phyloP scores from a whole-genome alignment of 1,140 invertebrate genomes.

The Leptonema lineaticorne region DNA sequence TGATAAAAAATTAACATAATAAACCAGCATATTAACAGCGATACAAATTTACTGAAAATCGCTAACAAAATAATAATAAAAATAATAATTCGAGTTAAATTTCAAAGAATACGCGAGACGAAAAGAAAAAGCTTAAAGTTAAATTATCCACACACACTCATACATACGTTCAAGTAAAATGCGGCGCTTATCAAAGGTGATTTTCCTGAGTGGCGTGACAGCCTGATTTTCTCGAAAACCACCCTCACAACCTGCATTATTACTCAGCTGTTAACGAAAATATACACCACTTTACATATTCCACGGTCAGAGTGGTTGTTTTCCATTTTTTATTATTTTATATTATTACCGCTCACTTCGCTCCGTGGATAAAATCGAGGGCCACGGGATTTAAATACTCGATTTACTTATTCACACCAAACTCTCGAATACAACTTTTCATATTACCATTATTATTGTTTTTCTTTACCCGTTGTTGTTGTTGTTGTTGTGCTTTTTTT shows the following conservation, averaged over 20 bases:
- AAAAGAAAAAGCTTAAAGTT: no score
- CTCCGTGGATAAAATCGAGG: background rate
- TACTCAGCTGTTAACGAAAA: conserved; percentile 26
- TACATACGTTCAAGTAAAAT: background rate
- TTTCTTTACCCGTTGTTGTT: background rate
- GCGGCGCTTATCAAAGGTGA: background rate
- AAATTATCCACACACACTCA: no score
- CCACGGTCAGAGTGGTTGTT: conserved; percentile 8
- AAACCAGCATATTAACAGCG: no score
- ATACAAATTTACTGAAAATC: background rate
- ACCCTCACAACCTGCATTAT: conserved; percentile 12
- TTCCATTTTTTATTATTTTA: conserved; percentile 27
- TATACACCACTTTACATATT: conserved; percentile 26
- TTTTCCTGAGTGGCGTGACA: conserved; percentile 22
- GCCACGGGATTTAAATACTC: conserved; percentile 14
- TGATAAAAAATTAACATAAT: background rate
- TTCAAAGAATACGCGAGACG: no score
- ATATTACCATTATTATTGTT: conserved; percentile 2
- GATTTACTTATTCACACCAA: conserved; percentile 5
- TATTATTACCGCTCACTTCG: conserved; percentile 29
- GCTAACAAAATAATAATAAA: background rate
- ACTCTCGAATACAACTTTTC: background rate
- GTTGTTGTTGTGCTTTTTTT: background rate
- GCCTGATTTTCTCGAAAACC: conserved; percentile 16
- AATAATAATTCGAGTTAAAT: background rate